A percentile compares a stretch with the other conserved stretches of the same genome.
phyloP scores from a whole-genome alignment of 2,888 invertebrate species.

The Vandiemenella viatica region DNA sequence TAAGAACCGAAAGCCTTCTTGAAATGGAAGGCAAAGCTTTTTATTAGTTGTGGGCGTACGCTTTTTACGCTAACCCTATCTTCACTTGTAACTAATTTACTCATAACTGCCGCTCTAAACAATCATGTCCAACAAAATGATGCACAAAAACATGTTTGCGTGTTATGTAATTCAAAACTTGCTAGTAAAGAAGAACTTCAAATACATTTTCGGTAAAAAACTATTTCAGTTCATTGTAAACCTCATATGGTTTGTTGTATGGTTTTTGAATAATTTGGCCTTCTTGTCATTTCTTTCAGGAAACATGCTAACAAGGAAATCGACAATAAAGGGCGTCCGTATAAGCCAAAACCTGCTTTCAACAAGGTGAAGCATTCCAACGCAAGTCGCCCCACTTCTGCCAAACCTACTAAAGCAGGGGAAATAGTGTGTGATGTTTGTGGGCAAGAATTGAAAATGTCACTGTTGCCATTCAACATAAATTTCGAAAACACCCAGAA shows the following conservation, averaged over 20 bases:
- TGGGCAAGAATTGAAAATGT: slow-evolving; percentile 23
- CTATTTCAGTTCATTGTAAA: not conserved
- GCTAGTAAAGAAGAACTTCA: slow-evolving; percentile 41
- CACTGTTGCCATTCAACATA: slow-evolving; percentile 47
- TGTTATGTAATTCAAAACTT: slow-evolving; percentile 40
- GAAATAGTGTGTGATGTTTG: slow-evolving; percentile 42
- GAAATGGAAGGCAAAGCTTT: no score
- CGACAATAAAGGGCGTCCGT: slow-evolving; percentile 29
- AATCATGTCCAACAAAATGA: slow-evolving; percentile 4
- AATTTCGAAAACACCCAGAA: slow-evolving; percentile 47
- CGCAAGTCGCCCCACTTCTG: slow-evolving; percentile 20
- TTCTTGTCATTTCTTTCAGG: slow-evolving; percentile 24
- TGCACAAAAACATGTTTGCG: slow-evolving; percentile 26
- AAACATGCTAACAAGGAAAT: slow-evolving; percentile 47
- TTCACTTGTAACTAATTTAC: not conserved
- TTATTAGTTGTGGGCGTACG: no score
- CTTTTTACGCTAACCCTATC: no score
- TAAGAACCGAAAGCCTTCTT: no score
- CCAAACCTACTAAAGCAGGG: slow-evolving; percentile 19
- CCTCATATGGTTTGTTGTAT: not conserved
- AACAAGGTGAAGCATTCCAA: not conserved
- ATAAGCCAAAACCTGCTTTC: slow-evolving; percentile 4
- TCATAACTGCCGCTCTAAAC: not conserved
- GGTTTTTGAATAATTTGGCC: not conserved
- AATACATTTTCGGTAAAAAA: slow-evolving; percentile 43